Base-by-base conservation (phyloP, 2,113 vertebrate genomes). In the Etheostoma spectabile region DNA sequence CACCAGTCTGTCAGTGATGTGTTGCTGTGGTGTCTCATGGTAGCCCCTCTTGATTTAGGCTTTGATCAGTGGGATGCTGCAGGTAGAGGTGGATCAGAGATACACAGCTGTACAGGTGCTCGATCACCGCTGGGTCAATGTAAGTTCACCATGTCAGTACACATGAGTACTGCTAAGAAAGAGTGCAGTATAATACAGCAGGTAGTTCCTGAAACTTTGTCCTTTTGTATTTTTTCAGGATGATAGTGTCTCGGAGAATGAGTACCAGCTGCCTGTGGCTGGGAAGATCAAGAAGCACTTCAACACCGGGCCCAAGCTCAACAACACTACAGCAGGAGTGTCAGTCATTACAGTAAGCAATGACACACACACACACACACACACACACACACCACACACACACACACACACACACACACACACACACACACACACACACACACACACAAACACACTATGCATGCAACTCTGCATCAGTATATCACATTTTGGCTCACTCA, bases 221-320 rank as follows among this genome's bases (percentile, higher is more conserved):
- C 74, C 22, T 79, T 27, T 24, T 46, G n/a, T 80, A 53, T 80
- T 72, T 87, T 42, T 79, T 6, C 88, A 99, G 98, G 98, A 98
- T 60, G 97, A 99, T 65, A 96, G 96, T 19, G 92, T 95, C 87
- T 95, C 96, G 59, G 97, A 97, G 92, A 97, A 96, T 38, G 96
- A 97, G 5, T 96, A 96, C 86, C 97, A 98, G 93, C 95, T 99
- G 85, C 96, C 96, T 19, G 98, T 99, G 86, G 97, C 98, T 70
- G 97, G 97, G 53, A 98, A 98, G 94, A 97, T 99, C 88, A 98
- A 97, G 95, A 99, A 99, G 86, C 96, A 99, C 91, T 99, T 99
- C 94, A 98, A 99, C 93, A 96, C 96, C 1, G 95, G 96, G 69
- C 96, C 97, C 60, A 98, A 97, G 82, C 94, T 94, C 33, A 96